These are phyloP conservation scores for Elachura formosa DNA, from an alignment of 2,113 vertebrate genomes.

Conservation along the genomic window DNA sequence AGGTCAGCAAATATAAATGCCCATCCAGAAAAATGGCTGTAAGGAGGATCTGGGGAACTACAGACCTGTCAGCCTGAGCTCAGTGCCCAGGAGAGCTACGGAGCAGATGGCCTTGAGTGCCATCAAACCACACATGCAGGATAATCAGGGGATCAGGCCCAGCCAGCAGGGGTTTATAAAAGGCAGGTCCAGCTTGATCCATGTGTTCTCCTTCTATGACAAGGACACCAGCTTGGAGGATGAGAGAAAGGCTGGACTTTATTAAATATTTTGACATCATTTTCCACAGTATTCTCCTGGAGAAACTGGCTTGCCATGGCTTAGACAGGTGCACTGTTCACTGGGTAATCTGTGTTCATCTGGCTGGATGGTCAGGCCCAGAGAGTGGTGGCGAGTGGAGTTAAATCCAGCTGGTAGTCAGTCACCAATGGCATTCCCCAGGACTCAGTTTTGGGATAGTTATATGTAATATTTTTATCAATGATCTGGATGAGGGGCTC, in stretches of 20 bases:
- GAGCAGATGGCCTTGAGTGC: background rate
- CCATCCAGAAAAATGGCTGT: background rate
- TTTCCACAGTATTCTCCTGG: background rate
- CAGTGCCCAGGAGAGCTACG: accelerated
- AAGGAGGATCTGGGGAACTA: background rate
- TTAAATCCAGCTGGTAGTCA: background rate
- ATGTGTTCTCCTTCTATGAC: background rate
- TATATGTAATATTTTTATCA: background rate
- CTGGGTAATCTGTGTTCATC: background rate
- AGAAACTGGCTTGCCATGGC: background rate
- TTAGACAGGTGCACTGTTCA: background rate
- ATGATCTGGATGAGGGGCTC: background rate
- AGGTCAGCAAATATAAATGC: background rate
- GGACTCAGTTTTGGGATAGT: background rate
- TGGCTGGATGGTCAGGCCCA: background rate
- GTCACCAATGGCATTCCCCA: background rate
- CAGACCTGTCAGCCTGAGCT: background rate
- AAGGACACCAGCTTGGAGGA: background rate
- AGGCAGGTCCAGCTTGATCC: background rate
- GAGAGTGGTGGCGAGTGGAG: background rate
- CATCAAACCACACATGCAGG: background rate
- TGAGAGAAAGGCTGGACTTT: background rate
- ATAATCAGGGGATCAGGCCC: background rate
- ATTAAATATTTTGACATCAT: background rate
- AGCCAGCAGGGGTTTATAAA: background rate